Evolutionary conservation across 2,888 invertebrate species (phyloP), one percentile per base, ranked within the genome.

Genomic region (Meliscaeva auricollis): DNA sequence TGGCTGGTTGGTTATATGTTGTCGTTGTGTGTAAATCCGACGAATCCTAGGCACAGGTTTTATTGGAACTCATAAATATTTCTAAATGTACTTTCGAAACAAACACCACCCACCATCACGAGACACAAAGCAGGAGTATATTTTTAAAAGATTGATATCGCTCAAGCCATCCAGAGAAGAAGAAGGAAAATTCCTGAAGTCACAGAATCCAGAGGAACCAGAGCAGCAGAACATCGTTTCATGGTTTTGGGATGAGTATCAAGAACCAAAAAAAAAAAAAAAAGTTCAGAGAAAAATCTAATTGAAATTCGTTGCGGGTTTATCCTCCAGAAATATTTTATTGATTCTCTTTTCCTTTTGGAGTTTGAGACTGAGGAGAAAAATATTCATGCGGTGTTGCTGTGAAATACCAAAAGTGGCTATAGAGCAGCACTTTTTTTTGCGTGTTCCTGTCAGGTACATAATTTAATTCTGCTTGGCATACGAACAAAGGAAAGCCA

Each of bases 51-150:
- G 75, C 70, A 66, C 44, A 73, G 72, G 80, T 85, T 85, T 83
- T 81, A 76, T 74, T 50, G n/a, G 66, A 50, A 8, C 84, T 76
- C 80, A 85, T 85, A 76, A 85, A 85, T 85, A 80, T 85, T 85
- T 76, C 72, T n/a, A n/a, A n/a, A 85, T 85, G n/a, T 46, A 48
- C 52, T 30, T 64, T 46, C n/a, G 35, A 35, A 58, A 58, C 20
- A 9, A 6, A 3, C 9, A 9, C 11, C 38, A 38, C 38, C 5
- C 4, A 38, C 38, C 6, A 4, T 6, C 35, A 35, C 35, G 7
- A 54, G 1, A 46, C n/a, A 46, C 68, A 35, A 15, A 22, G 35
- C 6, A 75, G 60, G 32, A 32, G 17, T 50, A 7, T 32, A 7
- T 32, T 15, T 54, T 30, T 32, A 20, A 52, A 22, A 50, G 64